These are phyloP conservation scores for Buathra laborator DNA, from an alignment of 2,888 invertebrate species.

Conservation along the genomic window DNA sequence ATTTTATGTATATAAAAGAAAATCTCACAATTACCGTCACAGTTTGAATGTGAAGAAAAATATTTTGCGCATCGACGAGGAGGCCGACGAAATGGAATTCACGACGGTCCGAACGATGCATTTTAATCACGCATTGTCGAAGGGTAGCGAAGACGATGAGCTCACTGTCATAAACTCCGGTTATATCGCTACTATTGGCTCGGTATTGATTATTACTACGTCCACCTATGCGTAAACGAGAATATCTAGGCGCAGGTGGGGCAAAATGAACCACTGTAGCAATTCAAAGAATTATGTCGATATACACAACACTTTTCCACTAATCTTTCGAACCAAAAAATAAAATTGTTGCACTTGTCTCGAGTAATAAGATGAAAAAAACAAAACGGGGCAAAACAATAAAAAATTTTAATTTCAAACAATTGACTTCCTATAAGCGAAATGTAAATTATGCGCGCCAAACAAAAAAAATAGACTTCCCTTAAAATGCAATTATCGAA, in stretches of 20 bases:
- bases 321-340: no score
- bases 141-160: constrained; percentile 85
- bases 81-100: constrained; percentile 87
- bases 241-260: neutral
- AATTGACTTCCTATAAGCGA: no score
- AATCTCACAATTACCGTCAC: neutral
- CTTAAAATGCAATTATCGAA: no score
- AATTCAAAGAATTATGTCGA: no score
- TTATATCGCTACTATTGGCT: constrained; percentile 86
- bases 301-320: no score
- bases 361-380: no score
- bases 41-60: constrained; percentile 86
- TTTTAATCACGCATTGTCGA: constrained; percentile 86
- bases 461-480: no score
- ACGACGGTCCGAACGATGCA: constrained; percentile 86
- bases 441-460: no score
- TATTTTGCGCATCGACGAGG: constrained; percentile 85
- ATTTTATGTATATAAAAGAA: neutral
- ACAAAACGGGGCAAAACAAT: no score
- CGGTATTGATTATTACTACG: constrained; percentile 70
- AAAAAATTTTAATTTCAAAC: no score
- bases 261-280: no score
- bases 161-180: constrained; percentile 87
- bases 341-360: no score
- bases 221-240: neutral